These are phyloP conservation scores for Columba janthina DNA, from an alignment of 2,113 vertebrate species.

Conservation along the genomic window DNA sequence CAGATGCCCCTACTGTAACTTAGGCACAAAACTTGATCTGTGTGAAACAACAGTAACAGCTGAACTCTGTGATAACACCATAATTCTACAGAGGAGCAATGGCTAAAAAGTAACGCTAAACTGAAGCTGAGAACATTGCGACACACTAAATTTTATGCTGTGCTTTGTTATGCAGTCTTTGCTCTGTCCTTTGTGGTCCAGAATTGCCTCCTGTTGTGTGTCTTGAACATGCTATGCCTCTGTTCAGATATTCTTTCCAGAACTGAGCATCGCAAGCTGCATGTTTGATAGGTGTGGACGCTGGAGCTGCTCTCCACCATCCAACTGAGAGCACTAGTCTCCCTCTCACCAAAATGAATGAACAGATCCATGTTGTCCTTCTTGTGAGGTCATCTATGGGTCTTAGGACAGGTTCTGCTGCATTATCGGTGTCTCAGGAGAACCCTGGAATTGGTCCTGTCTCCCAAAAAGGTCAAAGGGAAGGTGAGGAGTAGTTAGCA, in stretches of 20 bases:
- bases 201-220: accelerated
- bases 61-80: background rate
- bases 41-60: background rate
- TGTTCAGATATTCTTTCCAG: background rate
- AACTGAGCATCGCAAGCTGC: accelerated
- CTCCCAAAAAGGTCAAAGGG: background rate
- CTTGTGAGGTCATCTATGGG: background rate
- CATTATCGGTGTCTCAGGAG: background rate
- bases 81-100: background rate
- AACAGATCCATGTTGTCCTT: background rate
- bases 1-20: accelerated
- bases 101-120: background rate
- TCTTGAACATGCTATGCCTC: background rate
- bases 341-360: background rate
- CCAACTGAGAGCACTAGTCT: background rate
- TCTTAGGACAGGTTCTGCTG: background rate
- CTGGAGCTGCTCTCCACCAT: background rate
- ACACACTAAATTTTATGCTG: background rate
- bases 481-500: background rate
- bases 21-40: background rate
- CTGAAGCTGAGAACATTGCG: background rate
- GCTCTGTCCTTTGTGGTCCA: background rate
- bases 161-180: background rate
- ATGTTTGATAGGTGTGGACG: background rate
- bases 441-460: background rate